A percentile compares a stretch with the other conserved stretches of the same genome.
phyloP scores from a whole-genome alignment of 92 coral and sea anemone species.

The Bergia puertoricense region DNA sequence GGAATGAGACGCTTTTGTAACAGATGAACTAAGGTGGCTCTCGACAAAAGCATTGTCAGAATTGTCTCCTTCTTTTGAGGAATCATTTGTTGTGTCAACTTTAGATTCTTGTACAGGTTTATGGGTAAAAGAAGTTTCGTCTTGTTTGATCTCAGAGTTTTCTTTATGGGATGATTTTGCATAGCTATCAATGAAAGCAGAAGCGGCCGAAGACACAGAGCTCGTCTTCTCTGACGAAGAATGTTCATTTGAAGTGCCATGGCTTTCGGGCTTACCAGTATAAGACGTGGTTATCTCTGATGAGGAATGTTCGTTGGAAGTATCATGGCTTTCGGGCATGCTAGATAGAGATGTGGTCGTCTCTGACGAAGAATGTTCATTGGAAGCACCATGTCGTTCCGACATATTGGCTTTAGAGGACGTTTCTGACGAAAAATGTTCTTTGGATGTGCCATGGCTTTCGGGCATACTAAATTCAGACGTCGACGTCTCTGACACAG shows the following conservation, averaged over 20 bases:
- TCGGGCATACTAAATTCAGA: neutral
- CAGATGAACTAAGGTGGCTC: constrained; percentile 3
- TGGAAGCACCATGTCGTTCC: neutral
- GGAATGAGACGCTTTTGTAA: neutral
- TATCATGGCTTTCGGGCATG: neutral
- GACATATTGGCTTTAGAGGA: constrained; percentile 6
- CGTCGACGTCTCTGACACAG: neutral
- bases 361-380: neutral
- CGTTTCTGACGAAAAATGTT: neutral
- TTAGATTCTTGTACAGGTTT: neutral
- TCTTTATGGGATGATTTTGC: constrained; percentile 15
- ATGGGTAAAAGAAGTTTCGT: neutral
- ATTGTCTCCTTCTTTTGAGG: neutral
- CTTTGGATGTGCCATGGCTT: neutral
- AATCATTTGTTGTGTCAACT: neutral
- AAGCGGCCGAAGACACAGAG: neutral
- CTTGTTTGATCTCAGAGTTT: constrained; percentile 13
- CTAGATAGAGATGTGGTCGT: neutral
- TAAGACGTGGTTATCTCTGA: neutral
- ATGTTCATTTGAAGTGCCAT: neutral
- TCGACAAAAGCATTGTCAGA: neutral
- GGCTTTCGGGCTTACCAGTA: neutral
- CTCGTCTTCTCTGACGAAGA: neutral
- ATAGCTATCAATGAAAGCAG: constrained; percentile 35
- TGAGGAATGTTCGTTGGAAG: constrained; percentile 7